These are phyloP conservation scores for Schizothorax lantsangensis DNA, from an alignment of 2,797 vertebrate genomes.

Conservation along the genomic window DNA sequence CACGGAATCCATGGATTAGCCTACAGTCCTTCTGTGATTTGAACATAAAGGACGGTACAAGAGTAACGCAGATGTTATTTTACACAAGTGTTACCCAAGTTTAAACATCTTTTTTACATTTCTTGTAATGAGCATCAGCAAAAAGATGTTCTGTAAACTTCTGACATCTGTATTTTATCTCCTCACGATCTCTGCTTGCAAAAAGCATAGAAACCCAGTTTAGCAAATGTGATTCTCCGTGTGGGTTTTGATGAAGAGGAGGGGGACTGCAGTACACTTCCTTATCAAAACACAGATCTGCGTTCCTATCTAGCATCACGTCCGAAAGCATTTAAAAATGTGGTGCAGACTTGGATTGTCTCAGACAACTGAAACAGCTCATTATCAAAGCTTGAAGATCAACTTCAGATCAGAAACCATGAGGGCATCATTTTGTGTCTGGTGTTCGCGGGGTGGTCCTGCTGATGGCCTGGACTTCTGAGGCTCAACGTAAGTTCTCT, in stretches of 20 bases:
- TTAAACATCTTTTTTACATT: background rate
- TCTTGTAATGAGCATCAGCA: background rate
- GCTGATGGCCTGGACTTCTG: slow-evolving; percentile 26
- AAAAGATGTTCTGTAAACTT: background rate
- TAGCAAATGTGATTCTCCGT: background rate
- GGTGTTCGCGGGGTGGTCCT: slow-evolving; percentile 59
- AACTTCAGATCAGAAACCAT: slow-evolving; percentile 46
- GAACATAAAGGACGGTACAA: background rate
- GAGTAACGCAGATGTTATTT: background rate
- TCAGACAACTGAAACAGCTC: background rate
- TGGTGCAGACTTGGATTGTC: background rate
- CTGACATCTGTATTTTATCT: slow-evolving; percentile 16
- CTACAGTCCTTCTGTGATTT: background rate
- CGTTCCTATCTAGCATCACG: background rate
- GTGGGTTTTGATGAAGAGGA: background rate
- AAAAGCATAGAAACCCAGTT: background rate
- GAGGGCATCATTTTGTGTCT: slow-evolving; percentile 57
- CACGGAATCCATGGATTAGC: background rate
- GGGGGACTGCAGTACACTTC: background rate
- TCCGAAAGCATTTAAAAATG: slow-evolving; percentile 1
- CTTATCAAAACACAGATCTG: slow-evolving; percentile 38
- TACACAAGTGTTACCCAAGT: background rate
- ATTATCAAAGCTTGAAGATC: background rate
- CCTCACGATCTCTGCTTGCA: slow-evolving; percentile 16
- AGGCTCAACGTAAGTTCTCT: slow-evolving; percentile 61